Evolutionary conservation across 2,113 vertebrate species (phyloP).

Genomic region (Anoura caudifer): DNA sequence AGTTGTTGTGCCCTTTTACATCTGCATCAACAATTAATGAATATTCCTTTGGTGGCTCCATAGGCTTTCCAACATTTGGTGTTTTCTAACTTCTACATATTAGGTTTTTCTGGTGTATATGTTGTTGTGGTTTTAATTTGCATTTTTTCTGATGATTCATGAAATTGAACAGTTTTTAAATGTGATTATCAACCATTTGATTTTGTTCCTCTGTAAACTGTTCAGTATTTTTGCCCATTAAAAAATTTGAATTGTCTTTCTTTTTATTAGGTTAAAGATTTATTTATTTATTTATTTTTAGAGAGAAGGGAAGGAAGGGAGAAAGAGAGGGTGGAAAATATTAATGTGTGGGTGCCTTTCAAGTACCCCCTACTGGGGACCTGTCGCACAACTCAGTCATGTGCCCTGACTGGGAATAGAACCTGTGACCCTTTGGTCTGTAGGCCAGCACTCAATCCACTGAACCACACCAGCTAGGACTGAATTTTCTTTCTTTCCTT

Average conservation of each 20-base stretch:
- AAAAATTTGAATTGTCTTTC: neutral
- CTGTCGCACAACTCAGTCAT: too few relatives aligned
- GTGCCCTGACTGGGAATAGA: too few relatives aligned
- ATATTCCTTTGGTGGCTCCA: neutral
- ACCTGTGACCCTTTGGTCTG: too few relatives aligned
- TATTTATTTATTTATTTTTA: too few relatives aligned
- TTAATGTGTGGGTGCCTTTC: too few relatives aligned
- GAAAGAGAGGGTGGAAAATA: too few relatives aligned
- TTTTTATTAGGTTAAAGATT: neutral
- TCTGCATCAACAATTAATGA: neutral
- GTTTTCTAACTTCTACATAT: neutral
- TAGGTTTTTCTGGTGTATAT: neutral
- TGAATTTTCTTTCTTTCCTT: too few relatives aligned
- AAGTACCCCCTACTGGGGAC: too few relatives aligned
- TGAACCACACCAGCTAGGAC: too few relatives aligned
- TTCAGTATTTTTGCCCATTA: neutral
- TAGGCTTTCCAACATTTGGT: neutral
- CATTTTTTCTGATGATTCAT: conserved; percentile 6
- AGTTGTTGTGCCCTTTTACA: neutral
- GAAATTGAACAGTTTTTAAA: neutral
- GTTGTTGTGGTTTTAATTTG: conserved; percentile 1
- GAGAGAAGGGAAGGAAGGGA: too few relatives aligned
- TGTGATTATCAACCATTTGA: neutral
- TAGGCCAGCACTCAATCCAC: too few relatives aligned
- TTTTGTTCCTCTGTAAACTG: neutral